These are phyloP conservation scores for human (Homo sapiens) DNA, from an alignment of 2,113 vertebrate species.

Conservation along the genomic window GRCh38 chr2:169266001-169266500, in stretches of 20 bases:
- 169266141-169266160: background rate
- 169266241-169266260: background rate
- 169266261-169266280: constrained; percentile 19
- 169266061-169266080: background rate
- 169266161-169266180: background rate
- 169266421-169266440: background rate
- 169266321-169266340: background rate
- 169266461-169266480: background rate
- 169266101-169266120: background rate
- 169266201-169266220: background rate
- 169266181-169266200: background rate
- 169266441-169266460: background rate
- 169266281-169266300: background rate
- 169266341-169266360: background rate
- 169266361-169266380: background rate
- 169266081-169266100: background rate
- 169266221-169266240: background rate
- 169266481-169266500: background rate
- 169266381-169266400: background rate
- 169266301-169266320: background rate
- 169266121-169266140: background rate
- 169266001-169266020: background rate
- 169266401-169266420: background rate
- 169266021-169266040: background rate
- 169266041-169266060: background rate